phyloP scores from a whole-genome alignment of 2,113 vertebrate species.

The Pelvicachromis taeniatus region DNA sequence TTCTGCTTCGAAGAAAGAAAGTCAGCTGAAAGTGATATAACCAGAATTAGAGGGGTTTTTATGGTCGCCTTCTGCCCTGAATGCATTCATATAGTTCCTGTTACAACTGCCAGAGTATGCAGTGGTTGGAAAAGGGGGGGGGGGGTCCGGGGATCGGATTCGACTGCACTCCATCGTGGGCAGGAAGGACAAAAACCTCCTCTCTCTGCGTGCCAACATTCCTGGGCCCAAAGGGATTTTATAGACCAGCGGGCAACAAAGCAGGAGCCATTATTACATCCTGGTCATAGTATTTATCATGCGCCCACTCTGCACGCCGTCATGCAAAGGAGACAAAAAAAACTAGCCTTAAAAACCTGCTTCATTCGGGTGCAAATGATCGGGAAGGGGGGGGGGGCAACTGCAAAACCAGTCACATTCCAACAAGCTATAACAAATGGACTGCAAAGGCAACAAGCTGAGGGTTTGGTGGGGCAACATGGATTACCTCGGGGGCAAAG shows the following conservation, averaged over 20 bases:
- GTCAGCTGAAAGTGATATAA: not conserved
- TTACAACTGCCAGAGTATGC: constrained; percentile 40
- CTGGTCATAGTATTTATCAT: constrained; percentile 68
- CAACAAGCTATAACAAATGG: constrained; percentile 27
- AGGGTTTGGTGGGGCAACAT: not conserved
- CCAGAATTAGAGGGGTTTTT: not conserved
- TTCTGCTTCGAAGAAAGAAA: not conserved
- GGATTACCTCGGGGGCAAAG: constrained; percentile 40
- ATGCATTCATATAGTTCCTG: constrained; percentile 22
- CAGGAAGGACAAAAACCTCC: constrained; percentile 63
- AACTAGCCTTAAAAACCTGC: not conserved
- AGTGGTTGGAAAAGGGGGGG: not conserved
- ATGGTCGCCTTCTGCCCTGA: constrained; percentile 8
- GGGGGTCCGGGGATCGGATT: constrained; percentile 13
- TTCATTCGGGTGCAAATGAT: constrained; percentile 65
- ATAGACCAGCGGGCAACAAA: constrained; percentile 76
- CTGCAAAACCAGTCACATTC: constrained; percentile 54
- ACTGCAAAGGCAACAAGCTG: constrained; percentile 18
- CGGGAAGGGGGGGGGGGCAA: not conserved
- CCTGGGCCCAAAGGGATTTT: constrained; percentile 70
- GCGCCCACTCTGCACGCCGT: constrained; percentile 24
- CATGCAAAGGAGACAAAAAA: constrained; percentile 32
- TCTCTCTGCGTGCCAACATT: constrained; percentile 65
- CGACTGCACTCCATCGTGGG: constrained; percentile 41
- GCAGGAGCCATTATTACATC: constrained; percentile 72